Evolutionary conservation across 1,140 invertebrate genomes (phyloP), one percentile per base, ranked within the genome.

Genomic region (Pseudomyrmex gracilis): DNA sequence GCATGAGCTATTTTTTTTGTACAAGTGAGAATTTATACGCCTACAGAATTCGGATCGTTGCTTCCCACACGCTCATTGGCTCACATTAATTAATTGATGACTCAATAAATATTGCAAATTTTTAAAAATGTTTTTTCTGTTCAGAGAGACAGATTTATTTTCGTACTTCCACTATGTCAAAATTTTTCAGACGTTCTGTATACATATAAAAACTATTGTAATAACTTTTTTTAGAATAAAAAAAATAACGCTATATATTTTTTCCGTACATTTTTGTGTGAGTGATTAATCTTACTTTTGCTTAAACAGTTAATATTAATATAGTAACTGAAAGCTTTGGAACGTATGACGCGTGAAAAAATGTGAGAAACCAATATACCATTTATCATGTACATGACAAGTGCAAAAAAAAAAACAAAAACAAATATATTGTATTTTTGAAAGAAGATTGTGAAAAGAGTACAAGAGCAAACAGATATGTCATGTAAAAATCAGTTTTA

Each of bases 301-400:
- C 34, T 57, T 22, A n/a, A 24, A n/a, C 10, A 7, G 20, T 78
- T 68, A 78, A 47, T 57, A 67, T 78, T 45, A 78, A 78, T 68
- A 57, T 17, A 45, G 34, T 34, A 68, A 24, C 20, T 57, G 12
- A 57, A 55, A 78, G 10, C 49, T 70, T 47, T 58, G 13, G 3
- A 24, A 57, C 20, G 47, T 22, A 34, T 34, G 13, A 9, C 10
- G 17, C 45, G 51, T 17, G 53, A 47, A 78, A 51, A 3, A 70
- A 78, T 47, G 13, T n/a, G 34, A 34, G 5, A 5, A 7, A 58
- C 68, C 74, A 45, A 24, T 57, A 24, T 57, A 68, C 2, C 5
- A 12, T 57, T 68, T 34, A 57, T 78, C 51, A 70, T 22, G 34
- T 34, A 10, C 43, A 4, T 17, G 74, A 78, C 34, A 57, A 51